Evolutionary conservation across 2,797 vertebrate genomes (phyloP).

Genomic region (Malacoctenus gilli): DNA sequence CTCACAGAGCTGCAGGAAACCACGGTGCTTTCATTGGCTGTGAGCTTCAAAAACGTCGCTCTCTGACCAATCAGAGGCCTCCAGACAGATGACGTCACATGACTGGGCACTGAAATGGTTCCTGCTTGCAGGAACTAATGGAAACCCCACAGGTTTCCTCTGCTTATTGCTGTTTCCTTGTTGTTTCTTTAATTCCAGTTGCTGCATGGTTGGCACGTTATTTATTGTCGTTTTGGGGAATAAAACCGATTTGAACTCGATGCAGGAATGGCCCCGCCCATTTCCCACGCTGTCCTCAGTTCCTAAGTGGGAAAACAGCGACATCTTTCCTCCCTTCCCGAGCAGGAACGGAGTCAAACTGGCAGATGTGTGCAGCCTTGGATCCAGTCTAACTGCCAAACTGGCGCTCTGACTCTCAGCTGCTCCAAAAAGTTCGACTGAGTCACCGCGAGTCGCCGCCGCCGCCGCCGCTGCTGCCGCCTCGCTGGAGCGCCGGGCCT

Average conservation of each 20-base stretch:
- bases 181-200: background rate
- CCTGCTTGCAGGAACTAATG: too few relatives aligned
- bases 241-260: conserved; percentile 5
- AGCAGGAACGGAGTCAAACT: conserved; percentile 21
- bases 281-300: background rate
- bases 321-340: background rate
- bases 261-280: background rate
- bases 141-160: too few relatives aligned
- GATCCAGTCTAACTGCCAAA: conserved; percentile 20
- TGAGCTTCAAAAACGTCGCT: too few relatives aligned
- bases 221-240: background rate
- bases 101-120: too few relatives aligned
- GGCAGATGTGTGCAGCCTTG: conserved; percentile 37
- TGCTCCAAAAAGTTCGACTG: conserved; percentile 24
- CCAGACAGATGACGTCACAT: too few relatives aligned
- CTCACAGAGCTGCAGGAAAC: too few relatives aligned
- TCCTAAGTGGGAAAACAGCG: background rate
- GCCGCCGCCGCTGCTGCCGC: too few relatives aligned
- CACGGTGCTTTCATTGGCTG: too few relatives aligned
- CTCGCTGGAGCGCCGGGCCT: conserved; percentile 7
- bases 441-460: conserved; percentile 10
- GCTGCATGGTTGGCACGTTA: background rate
- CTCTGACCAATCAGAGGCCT: too few relatives aligned
- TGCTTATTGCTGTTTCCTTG: background rate
- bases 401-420: conserved; percentile 24